Evolutionary conservation across 2,888 invertebrate species (phyloP).

Genomic region (Zaprionus lineosus): DNA sequence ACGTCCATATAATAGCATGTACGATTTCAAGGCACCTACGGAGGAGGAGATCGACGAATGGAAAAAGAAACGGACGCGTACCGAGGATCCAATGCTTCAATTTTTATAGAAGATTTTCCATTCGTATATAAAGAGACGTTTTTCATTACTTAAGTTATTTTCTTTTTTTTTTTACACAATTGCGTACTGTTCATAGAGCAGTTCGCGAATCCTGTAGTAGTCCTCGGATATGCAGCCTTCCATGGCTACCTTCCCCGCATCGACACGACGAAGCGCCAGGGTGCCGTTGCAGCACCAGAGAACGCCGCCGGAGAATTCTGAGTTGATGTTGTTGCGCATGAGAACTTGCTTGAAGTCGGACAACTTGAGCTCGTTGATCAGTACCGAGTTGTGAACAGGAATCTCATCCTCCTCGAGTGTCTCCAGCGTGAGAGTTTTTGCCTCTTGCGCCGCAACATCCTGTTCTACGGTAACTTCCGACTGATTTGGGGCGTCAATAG

Average conservation of each 20-base stretch:
- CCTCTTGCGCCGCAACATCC: conserved; percentile 82
- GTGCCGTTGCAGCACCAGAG: conserved; percentile 96
- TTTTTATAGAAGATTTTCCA: conserved; percentile 82
- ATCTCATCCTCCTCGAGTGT: conserved; percentile 85
- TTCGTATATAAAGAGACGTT: not conserved
- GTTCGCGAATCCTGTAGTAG: conserved; percentile 95
- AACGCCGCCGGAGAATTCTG: conserved; percentile 95
- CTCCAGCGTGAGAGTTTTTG: conserved; percentile 88
- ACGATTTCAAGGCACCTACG: conserved; percentile 91
- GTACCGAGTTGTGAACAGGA: conserved; percentile 90
- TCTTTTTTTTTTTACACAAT: conserved; percentile 87
- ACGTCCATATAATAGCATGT: conserved; percentile 96
- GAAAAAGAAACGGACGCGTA: conserved; percentile 91
- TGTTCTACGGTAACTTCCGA: conserved; percentile 54
- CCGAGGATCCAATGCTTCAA: conserved; percentile 97
- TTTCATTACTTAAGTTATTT: not conserved
- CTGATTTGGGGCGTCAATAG: conserved; percentile 84
- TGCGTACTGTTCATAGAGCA: conserved; percentile 98
- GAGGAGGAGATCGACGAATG: conserved; percentile 97
- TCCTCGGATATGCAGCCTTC: conserved; percentile 98
- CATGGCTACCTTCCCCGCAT: conserved; percentile 94
- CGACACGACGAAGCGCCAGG: conserved; percentile 94
- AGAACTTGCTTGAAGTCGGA: conserved; percentile 94
- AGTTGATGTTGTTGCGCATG: conserved; percentile 88
- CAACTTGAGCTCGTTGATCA: conserved; percentile 96